Conservation (phyloP, 2,888 invertebrate species). For the Pyrrhia umbra region DNA sequence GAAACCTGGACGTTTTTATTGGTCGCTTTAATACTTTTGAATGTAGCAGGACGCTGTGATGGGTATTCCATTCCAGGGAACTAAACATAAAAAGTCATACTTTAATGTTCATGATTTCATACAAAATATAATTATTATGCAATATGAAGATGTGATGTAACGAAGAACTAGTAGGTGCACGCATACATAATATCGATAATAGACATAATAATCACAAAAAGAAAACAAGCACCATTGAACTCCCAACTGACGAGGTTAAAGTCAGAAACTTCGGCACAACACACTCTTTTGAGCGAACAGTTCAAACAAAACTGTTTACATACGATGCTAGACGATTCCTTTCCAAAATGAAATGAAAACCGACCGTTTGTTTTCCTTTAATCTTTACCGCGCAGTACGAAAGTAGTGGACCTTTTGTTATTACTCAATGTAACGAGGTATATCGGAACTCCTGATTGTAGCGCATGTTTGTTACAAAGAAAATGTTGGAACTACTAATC, state of each 20-base stretch:
- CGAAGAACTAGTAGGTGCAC: no score
- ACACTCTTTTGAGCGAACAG: neutral
- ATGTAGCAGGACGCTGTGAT: neutral
- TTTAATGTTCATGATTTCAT: no score
- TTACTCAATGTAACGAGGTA: neutral
- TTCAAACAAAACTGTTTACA: constrained; percentile 7
- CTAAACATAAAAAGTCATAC: neutral
- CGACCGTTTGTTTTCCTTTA: constrained; percentile 52
- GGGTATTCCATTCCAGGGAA: neutral
- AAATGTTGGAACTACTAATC: no score
- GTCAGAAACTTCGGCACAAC: neutral
- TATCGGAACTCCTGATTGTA: neutral
- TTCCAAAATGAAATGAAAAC: constrained; percentile 54
- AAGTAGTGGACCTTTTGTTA: neutral
- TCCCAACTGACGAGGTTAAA: neutral
- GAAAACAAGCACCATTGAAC: no score
- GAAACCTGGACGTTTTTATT: neutral
- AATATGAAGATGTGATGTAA: no score
- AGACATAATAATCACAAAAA: no score
- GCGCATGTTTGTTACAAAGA: neutral
- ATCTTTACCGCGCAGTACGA: constrained; percentile 27
- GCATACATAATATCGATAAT: no score
- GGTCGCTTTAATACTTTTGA: neutral
- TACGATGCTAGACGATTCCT: neutral
- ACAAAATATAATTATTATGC: no score